A percentile compares a stretch with the other conserved stretches of the same genome.
phyloP scores from a whole-genome alignment of 2,888 invertebrate species.

The Andrena camellia region DNA sequence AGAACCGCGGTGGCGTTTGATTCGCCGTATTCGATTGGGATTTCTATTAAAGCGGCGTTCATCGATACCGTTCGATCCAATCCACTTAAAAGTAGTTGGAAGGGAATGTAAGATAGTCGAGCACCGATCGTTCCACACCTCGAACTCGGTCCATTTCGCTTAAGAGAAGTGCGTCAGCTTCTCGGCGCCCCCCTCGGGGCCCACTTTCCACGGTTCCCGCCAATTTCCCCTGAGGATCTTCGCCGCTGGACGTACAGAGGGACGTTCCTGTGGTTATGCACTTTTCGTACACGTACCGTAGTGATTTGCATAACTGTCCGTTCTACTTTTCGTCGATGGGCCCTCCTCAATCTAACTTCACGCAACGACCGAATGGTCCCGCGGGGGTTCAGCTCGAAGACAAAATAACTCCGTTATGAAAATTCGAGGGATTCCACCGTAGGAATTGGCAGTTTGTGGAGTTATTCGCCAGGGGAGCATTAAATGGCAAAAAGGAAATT shows the following conservation, averaged over 20 bases:
- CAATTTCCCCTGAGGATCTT: conserved; percentile 67
- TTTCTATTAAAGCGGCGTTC: neutral
- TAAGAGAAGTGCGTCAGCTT: conserved; percentile 59
- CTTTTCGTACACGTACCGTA: conserved; percentile 61
- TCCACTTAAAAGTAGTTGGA: conserved; percentile 41
- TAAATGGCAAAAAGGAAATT: neutral
- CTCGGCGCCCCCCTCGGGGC: conserved; percentile 56
- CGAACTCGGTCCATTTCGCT: conserved; percentile 45
- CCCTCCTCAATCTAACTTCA: conserved; percentile 47
- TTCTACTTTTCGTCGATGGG: conserved; percentile 37
- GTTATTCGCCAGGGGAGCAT: too few species aligned
- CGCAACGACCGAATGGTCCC: conserved; percentile 24
- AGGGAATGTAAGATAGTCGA: conserved; percentile 39
- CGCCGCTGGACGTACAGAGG: conserved; percentile 41
- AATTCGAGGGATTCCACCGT: conserved; percentile 2
- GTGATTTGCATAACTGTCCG: conserved; percentile 64
- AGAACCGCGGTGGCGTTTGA: neutral
- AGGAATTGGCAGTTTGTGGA: neutral
- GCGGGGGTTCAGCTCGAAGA: neutral
- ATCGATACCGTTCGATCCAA: conserved; percentile 40
- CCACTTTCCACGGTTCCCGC: conserved; percentile 65
- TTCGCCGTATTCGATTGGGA: conserved; percentile 1
- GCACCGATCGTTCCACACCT: conserved; percentile 51
- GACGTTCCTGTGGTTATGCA: conserved; percentile 62
- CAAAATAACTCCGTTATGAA: conserved; percentile 29